A percentile compares a stretch with the other conserved stretches of the same genome.
phyloP scores from a whole-genome alignment of 2,113 vertebrate species.

The Gopherus evgoodei region DNA sequence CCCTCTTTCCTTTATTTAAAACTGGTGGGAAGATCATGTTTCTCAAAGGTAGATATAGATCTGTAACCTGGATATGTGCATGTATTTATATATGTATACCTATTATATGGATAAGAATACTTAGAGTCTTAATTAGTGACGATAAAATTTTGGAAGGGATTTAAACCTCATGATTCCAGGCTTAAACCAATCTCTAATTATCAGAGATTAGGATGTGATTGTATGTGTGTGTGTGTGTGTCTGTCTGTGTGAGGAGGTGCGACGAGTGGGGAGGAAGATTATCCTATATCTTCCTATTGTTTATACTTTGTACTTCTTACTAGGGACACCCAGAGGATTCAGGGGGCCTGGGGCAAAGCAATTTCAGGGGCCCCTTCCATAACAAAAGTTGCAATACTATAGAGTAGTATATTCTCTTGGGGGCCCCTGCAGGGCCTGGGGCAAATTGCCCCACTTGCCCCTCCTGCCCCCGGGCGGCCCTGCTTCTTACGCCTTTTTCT shows the following conservation, averaged over 20 bases:
- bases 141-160: background rate
- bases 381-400: no score
- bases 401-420: no score
- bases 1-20: background rate
- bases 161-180: background rate
- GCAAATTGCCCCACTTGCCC: no score
- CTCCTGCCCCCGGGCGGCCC: no score
- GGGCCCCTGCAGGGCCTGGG: no score
- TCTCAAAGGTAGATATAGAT: background rate
- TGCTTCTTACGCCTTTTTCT: background rate
- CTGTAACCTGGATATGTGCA: background rate
- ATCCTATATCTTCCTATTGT: background rate
- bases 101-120: background rate
- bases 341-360: no score
- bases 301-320: background rate
- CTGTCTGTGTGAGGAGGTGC: background rate
- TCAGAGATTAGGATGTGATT: background rate
- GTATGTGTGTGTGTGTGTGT: background rate
- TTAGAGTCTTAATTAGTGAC: background rate
- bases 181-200: background rate
- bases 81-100: background rate
- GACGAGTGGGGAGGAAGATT: background rate
- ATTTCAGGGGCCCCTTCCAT: no score
- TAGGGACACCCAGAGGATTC: no score
- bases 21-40: background rate